These are phyloP conservation scores for Xenentodon cancila DNA, from an alignment of 2,797 vertebrate species.

Conservation along the genomic window DNA sequence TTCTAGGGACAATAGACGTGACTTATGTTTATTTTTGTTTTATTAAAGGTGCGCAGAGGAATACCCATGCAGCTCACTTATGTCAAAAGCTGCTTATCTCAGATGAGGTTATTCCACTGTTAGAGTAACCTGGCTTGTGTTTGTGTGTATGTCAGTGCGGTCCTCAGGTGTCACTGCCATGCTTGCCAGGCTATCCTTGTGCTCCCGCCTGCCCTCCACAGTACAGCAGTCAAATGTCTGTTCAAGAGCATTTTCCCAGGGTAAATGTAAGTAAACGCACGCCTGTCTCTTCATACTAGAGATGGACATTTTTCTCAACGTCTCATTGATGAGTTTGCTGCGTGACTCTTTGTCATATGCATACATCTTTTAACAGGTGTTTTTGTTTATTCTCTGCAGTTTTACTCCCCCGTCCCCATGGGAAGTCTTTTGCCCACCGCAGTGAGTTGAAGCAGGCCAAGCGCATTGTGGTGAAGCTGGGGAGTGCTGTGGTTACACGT, in stretches of 20 bases:
- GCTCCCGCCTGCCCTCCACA: constrained; percentile 59
- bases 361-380: background rate
- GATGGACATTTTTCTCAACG: background rate
- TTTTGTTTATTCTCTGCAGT: constrained; percentile 63
- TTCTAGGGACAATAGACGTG: background rate
- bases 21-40: background rate
- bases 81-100: constrained; percentile 12
- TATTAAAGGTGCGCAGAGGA: too few species aligned
- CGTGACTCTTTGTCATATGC: background rate
- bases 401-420: constrained; percentile 85
- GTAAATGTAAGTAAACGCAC: constrained; percentile 68
- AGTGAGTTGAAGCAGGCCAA: constrained; percentile 96
- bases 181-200: constrained; percentile 72
- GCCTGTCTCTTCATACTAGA: too few species aligned
- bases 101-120: constrained; percentile 27
- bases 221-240: constrained; percentile 44
- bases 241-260: constrained; percentile 68
- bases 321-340: too few species aligned
- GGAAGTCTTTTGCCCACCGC: constrained; percentile 91
- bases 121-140: constrained; percentile 27
- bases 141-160: constrained; percentile 31
- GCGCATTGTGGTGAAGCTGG: constrained; percentile 95
- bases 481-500: constrained; percentile 96
- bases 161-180: constrained; percentile 54
- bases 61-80: too few species aligned